These are phyloP conservation scores for Knipowitschia caucasica DNA, from an alignment of 2,797 vertebrate genomes.

Conservation along the genomic window DNA sequence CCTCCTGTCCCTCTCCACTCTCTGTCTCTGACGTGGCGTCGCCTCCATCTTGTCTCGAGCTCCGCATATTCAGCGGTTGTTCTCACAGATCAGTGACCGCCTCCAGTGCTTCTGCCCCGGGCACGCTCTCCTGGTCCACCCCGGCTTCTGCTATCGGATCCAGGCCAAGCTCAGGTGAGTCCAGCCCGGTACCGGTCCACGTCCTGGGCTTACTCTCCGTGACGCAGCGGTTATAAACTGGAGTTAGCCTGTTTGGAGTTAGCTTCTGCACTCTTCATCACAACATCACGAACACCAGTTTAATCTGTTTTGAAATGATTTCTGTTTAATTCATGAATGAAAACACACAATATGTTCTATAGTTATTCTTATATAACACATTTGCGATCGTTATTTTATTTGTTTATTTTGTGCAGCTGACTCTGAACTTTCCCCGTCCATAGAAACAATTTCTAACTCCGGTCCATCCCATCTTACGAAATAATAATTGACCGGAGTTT, in stretches of 20 bases:
- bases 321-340: no score
- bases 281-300: not conserved
- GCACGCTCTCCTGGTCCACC: constrained; percentile 7
- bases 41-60: constrained; percentile 68
- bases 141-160: not conserved
- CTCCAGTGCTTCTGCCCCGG: not conserved
- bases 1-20: fast-evolving
- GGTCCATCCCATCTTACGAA: no score
- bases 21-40: constrained; percentile 56
- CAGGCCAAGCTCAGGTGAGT: constrained; percentile 1
- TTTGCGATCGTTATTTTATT: no score
- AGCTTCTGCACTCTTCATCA: not conserved
- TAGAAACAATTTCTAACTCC: no score
- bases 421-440: no score
- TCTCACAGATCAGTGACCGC: constrained; percentile 4
- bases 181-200: not conserved
- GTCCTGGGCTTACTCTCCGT: not conserved
- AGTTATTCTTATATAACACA: no score
- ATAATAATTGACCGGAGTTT: no score
- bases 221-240: not conserved
- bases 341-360: no score
- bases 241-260: constrained; percentile 36
- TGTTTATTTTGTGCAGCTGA: no score
- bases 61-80: constrained; percentile 30
- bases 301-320: not conserved